These are phyloP conservation scores for Chionoecetes opilio DNA, from an alignment of 1,140 invertebrate species.

Conservation along the genomic window DNA sequence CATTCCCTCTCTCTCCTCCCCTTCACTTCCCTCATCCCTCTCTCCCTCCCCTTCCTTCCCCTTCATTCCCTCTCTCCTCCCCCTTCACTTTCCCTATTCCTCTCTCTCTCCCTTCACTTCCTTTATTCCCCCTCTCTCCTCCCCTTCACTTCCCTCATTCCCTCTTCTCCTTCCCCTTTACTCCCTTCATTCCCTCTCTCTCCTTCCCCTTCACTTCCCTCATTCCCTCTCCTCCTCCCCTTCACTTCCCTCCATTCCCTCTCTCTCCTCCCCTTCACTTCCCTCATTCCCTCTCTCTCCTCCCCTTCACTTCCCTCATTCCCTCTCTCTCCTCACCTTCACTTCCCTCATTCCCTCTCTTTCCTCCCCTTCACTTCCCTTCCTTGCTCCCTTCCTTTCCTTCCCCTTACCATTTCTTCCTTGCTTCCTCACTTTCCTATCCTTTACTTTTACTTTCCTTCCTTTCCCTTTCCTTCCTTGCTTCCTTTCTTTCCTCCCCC, in stretches of 20 bases:
- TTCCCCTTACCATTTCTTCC: not conserved
- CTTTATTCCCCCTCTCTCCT: too few relatives aligned
- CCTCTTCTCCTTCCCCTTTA: not conserved
- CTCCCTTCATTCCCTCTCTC: not conserved
- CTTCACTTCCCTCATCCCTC: not conserved
- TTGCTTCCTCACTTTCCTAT: not conserved
- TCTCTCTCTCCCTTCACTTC: too few relatives aligned
- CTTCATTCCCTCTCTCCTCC: too few relatives aligned
- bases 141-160: not conserved
- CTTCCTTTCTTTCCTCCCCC: not conserved
- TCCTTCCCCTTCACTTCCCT: not conserved
- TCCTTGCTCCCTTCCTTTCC: not conserved
- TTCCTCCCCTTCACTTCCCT: not conserved
- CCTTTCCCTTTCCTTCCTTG: not conserved
- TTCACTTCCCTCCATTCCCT: not conserved
- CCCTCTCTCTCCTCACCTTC: not conserved
- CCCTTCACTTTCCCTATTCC: too few relatives aligned
- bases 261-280: not conserved
- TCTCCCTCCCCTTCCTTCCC: not conserved
- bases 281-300: conserved; percentile 1
- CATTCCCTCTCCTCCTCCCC: not conserved
- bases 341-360: too few relatives aligned
- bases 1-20: not conserved
- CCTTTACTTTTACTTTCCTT: too few relatives aligned
- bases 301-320: not conserved